Base-by-base conservation (phyloP, 2,113 vertebrate genomes). In the Hystrix brachyura region DNA sequence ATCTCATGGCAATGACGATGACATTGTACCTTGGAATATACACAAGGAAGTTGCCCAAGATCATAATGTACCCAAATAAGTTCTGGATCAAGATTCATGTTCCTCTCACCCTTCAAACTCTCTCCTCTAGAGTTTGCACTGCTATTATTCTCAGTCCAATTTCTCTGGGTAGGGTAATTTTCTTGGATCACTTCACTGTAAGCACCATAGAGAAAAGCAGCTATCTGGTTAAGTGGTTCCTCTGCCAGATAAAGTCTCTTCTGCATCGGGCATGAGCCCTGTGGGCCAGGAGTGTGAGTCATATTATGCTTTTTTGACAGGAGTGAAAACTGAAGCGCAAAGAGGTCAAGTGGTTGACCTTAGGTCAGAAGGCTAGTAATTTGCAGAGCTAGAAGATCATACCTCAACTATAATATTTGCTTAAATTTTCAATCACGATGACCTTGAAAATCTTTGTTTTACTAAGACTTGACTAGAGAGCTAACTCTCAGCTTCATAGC, bases 381-480 rank as follows among this genome's bases (percentile, higher is more conserved):
- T 88, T 79, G 18, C 60, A 80, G 87, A 91, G 46, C 46, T 86
- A 29, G 74, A 90, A 92, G 81, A 74, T 84, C 82, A 15, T 83
- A 57, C 11, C 38, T 94, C 71, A 79, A 86, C 48, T 80, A 43
- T 62, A 91, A 59, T 81, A 83, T 94, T 93, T 80, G 86, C 60
- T 82, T 94, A 94, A 85, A 57, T 86, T 62, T 74, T 91, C 69
- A 83, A 51, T 80, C 87, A 90, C 86, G 65, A 87, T 87, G 76
- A 96, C 95, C 92, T 96, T 92, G 90, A 59, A 17, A 14, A 90
- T 92, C 62, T 94, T 86, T 59, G 80, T 91, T 93, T 62, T 82
- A 23, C 57, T 59, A 53, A 65, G 32, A 62, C 62, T 92, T 90
- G 67, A 90, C 59, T 53, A 55, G 64, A 91, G 27, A 76, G 64